Conservation (phyloP, 2,797 vertebrate species). For the Vultur gryphus region DNA sequence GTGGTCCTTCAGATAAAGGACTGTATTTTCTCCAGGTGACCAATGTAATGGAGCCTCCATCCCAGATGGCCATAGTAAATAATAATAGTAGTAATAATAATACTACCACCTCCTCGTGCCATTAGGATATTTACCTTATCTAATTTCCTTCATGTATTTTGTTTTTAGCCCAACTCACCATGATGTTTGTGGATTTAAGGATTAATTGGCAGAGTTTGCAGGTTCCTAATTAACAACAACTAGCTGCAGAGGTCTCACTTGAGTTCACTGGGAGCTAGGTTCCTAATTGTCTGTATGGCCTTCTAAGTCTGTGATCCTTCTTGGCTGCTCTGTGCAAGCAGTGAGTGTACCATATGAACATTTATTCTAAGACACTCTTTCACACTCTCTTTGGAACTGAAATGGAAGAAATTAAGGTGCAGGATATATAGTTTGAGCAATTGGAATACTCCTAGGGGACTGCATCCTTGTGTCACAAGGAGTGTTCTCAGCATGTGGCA, state of each 20-base stretch:
- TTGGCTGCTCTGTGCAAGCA: not conserved
- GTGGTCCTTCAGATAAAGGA: not conserved
- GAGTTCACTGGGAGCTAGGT: not conserved
- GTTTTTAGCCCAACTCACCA: not conserved
- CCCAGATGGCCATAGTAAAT: not conserved
- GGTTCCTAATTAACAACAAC: not conserved
- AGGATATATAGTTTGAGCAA: not conserved
- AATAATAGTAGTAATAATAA: not conserved
- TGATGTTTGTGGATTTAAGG: not conserved
- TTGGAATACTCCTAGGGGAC: not conserved
- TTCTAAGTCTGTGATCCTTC: not conserved
- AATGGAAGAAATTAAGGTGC: not conserved
- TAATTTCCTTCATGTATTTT: not conserved
- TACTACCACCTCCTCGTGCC: not conserved
- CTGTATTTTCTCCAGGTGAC: not conserved
- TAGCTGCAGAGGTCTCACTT: not conserved
- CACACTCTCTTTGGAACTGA: not conserved
- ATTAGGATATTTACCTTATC: not conserved
- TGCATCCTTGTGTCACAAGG: not conserved
- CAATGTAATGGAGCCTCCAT: not conserved
- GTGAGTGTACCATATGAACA: not conserved
- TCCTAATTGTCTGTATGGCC: not conserved
- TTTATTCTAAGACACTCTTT: not conserved
- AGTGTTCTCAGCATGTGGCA: not conserved
- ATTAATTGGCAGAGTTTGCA: not conserved